Evolutionary conservation across 2,888 invertebrate genomes (phyloP), one percentile per base, ranked within the genome.

Genomic region (Mesochorus sp.): DNA sequence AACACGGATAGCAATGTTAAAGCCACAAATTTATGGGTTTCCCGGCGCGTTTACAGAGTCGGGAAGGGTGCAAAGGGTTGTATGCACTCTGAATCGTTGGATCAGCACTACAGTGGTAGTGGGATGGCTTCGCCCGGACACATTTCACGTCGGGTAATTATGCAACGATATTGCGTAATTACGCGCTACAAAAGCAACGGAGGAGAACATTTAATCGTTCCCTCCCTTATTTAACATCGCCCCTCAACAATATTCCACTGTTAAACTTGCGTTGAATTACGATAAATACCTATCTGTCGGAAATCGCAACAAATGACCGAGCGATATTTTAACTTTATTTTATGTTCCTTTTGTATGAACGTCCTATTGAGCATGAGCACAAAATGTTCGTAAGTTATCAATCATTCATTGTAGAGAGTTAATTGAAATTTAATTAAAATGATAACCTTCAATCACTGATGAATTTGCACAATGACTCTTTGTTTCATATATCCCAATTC

Each of bases 121-220:
- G 14, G 61, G 59, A 49, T 51, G 44, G 61, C 67, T 61, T 64
- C 37, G 55, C 47, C 42, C 66, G 39, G 37, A 71, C 74, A 61
- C 70, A 75, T 71, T 79, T 79, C 55, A 39, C 66, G 47, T 53
- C 24, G 53, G 70, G 74, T 79, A 79, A 79, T 79, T 79, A 75
- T 79, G 62, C 74, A 74, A 75, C 78, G 74, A 79, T 79, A 75
- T 78, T 75, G 74, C 66, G 74, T 71, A 75, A 71, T 79, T 79
- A 75, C 71, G 71, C 28, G 59, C 53, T 51, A 51, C 64, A 44
- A 51, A 51, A 37, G 71, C 53, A 28, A 34, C 34, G 61, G 28
- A 66, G 66, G 31, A 53, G 34, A 70, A 67, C 68, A 74, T 78
- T 79, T 79, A 74, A 79, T 79, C 64, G 74, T 44, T 39, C 47